Evolutionary conservation across 2,888 invertebrate genomes (phyloP), one percentile per base, ranked within the genome.

Genomic region (Thera obeliscata): DNA sequence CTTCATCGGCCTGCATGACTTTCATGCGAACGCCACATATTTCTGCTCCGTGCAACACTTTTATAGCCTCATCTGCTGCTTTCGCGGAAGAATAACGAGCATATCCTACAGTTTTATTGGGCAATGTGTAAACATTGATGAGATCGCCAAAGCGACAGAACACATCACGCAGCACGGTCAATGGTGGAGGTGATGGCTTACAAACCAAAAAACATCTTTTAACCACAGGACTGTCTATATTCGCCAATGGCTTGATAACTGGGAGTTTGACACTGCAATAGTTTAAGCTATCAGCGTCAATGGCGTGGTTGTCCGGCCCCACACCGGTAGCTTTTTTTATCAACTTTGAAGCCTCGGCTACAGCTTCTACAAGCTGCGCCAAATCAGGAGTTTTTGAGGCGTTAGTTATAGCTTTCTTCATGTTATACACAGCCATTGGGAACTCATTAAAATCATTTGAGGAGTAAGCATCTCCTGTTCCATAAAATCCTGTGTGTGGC

Each of bases 91-190:
- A 96, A 89, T 97, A 98, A 80, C 98, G 97, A 5, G 97, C 98
- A 89, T 98, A 98, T 0, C 98, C 98, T 87, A 97, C 98, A 81
- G 98, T 98, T 84, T 97, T 97, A 83, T 98, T 97, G 58, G 96
- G 96, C 76, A 98, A 91, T 86, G 98, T 95, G 84, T 98, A 98
- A 2, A 98, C 97, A 86, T 98, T 98, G 67, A 98, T 98, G 8
- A 98, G 94, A 83, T 96, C 95, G 5, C 98, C 98, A 90, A 98
- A 98, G 79, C 98, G 95, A 78, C 97, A 97, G 87, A 98, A 98
- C 33, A 97, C 95, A 86, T 98, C 98, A 78, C 96, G 96, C 81
- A 99, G 93, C 36, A 97, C 96, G 68, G 96, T 95, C 75, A 96
- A 93, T 1, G 97, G 96, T 11, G 98, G 97, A 56, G 98, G 94